Evolutionary conservation across 1,140 invertebrate genomes (phyloP), one percentile per base, ranked within the genome.

Genomic region (Hormaphis cornu): DNA sequence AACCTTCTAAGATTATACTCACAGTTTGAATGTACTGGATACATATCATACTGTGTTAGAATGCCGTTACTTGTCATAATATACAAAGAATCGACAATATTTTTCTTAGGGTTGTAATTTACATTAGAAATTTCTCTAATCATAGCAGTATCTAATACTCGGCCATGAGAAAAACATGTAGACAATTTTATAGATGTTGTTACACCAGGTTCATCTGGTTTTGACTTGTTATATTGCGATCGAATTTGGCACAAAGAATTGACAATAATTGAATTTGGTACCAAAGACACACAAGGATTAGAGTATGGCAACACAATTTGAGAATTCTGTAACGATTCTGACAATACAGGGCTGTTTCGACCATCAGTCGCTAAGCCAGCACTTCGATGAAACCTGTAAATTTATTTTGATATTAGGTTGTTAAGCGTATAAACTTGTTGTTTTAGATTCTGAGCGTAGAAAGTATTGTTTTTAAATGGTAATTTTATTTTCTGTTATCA

Each of bases 1-100:
- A n/a, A n/a, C n/a, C n/a, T 16, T 35, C 9, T 20, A 69, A 72
- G 69, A 56, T 20, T 37, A 6, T 52, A 48, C 40, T 75, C 75
- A 85, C 85, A 84, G 77, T 84, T 77, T 70, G 82, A 81, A 72
- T 87, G 85, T 75, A 85, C 85, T 0, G 92, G 92, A 75, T 97
- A 90, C 73, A 98, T 81, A 76, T 91, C 85, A 73, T 97, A 95
- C 76, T 97, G 93, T 70, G 94, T 84, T 73, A 98, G 83, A 69
- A 84, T 87, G 26, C 93, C 94, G 75, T 89, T 86, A 72, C 89
- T 91, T 42, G 90, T 88, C 84, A 95, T 90, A 2, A 97, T 84
- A 77, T 94, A 97, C 1, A 97, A 81, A 18, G 92, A 91, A 75
- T 94, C 91, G 4, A 90, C 84, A 71, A 86, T 81, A 70, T 81